A percentile compares a stretch with the other conserved stretches of the same genome.
phyloP scores from a whole-genome alignment of 1,140 invertebrate genomes.

The Proctacanthus coquilletti region DNA sequence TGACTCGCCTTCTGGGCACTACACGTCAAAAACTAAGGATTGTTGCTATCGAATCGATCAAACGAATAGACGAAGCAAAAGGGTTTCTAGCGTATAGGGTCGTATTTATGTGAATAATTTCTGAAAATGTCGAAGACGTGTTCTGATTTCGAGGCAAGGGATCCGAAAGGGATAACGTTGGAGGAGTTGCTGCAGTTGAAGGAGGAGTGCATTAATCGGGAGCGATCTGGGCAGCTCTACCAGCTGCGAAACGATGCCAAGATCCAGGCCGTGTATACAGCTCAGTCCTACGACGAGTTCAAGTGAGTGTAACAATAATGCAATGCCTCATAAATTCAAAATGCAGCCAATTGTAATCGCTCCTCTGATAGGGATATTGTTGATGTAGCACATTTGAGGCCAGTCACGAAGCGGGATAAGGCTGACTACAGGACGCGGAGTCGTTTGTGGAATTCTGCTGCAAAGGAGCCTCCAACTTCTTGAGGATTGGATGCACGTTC shows the following conservation, averaged over 20 bases:
- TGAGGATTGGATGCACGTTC: too few relatives aligned
- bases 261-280: constrained; percentile 36
- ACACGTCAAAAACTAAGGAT: too few relatives aligned
- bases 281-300: constrained; percentile 42
- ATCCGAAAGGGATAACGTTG: constrained; percentile 13
- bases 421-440: constrained; percentile 20
- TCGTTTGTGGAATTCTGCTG: constrained; percentile 24
- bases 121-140: not conserved
- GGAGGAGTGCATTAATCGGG: constrained; percentile 12
- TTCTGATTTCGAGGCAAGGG: not conserved
- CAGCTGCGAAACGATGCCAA: constrained; percentile 43
- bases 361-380: constrained; percentile 27
- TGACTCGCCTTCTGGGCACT: too few relatives aligned
- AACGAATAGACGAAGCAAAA: too few relatives aligned
- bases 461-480: too few relatives aligned
- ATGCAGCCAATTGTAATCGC: not conserved
- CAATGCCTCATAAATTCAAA: not conserved
- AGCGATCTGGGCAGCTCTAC: constrained; percentile 34
- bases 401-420: constrained; percentile 29
- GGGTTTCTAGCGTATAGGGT: too few relatives aligned
- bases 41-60: too few relatives aligned
- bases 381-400: constrained; percentile 32
- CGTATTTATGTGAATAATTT: too few relatives aligned
- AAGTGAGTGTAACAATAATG: constrained; percentile 20
- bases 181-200: constrained; percentile 17